Percentiles rank a stretch among this genome's conserved stretches.
phyloP scores from a whole-genome alignment of 2,888 invertebrate species.

The Aleiodes testaceus region DNA sequence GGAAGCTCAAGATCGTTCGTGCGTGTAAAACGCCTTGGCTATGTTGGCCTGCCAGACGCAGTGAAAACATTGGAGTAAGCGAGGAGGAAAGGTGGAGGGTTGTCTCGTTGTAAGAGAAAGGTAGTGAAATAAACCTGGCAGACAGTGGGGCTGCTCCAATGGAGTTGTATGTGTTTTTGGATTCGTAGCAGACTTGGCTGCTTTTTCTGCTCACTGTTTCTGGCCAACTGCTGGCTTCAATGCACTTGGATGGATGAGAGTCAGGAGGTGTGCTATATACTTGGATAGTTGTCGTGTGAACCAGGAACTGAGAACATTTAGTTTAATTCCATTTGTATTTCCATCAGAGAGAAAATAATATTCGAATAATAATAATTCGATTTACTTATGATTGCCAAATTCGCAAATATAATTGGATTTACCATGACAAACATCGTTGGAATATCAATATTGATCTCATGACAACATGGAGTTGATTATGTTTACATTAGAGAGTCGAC shows the following conservation, averaged over 20 bases:
- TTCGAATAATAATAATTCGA: too few species aligned
- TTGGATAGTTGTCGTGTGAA: conserved; percentile 34
- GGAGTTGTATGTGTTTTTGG: not conserved
- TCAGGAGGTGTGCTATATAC: not conserved
- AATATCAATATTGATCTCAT: too few species aligned
- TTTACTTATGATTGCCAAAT: too few species aligned
- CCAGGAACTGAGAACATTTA: conserved; percentile 3
- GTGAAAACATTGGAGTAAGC: conserved; percentile 39
- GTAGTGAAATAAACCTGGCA: conserved; percentile 15
- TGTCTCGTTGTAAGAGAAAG: conserved; percentile 34
- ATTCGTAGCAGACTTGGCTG: conserved; percentile 10
- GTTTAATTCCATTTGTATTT: conserved; percentile 5
- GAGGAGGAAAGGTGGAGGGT: conserved; percentile 19
- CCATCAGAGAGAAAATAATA: too few species aligned
- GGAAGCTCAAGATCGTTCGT: conserved; percentile 44
- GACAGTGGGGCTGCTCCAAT: conserved; percentile 6
- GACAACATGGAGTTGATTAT: too few species aligned
- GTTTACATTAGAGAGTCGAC: too few species aligned
- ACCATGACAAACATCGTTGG: too few species aligned
- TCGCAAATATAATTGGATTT: too few species aligned
- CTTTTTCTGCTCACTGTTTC: not conserved
- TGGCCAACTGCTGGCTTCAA: not conserved
- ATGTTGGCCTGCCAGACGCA: conserved; percentile 44
- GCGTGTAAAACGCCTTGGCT: conserved; percentile 43
- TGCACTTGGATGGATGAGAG: not conserved